These are phyloP conservation scores for Phataginus tetradactyla DNA, from an alignment of 2,797 vertebrate species.

Conservation along the genomic window DNA sequence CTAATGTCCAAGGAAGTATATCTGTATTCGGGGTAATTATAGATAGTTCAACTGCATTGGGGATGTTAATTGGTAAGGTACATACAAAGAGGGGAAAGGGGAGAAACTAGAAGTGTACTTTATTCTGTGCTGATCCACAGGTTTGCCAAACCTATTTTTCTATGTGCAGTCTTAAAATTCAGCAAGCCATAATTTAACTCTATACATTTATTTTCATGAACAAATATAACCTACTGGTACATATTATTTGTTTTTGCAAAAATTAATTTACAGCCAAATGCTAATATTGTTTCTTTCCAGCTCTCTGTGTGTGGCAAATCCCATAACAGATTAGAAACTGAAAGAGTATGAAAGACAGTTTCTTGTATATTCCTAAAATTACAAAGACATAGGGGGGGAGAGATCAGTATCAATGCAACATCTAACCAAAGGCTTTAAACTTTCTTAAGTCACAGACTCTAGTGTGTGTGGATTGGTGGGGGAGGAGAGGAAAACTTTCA, in stretches of 20 bases:
- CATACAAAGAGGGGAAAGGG: not conserved
- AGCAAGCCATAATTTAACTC: not conserved
- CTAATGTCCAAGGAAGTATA: slow-evolving; percentile 61
- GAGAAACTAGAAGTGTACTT: not conserved
- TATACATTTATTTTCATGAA: not conserved
- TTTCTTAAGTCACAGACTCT: not conserved
- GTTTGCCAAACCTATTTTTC: not conserved
- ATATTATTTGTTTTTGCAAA: not conserved
- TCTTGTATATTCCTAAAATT: not conserved
- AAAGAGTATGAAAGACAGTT: not conserved
- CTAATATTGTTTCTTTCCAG: not conserved
- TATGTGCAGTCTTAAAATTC: not conserved
- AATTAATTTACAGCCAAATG: slow-evolving; percentile 45
- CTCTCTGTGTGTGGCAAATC: not conserved
- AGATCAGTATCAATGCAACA: not conserved
- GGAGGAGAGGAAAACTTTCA: not conserved
- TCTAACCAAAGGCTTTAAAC: not conserved
- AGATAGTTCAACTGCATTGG: slow-evolving; percentile 64
- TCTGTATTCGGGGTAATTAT: slow-evolving; percentile 53
- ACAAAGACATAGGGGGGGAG: not conserved
- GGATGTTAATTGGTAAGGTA: slow-evolving; percentile 64
- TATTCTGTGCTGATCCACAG: not conserved
- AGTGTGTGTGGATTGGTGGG: not conserved
- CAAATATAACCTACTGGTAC: not conserved
- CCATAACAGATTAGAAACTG: not conserved